These are phyloP conservation scores for Aurelia coerulea DNA, from an alignment of 30 jellyfish, hydroid and myxozoan genomes.

Conservation along the genomic window DNA sequence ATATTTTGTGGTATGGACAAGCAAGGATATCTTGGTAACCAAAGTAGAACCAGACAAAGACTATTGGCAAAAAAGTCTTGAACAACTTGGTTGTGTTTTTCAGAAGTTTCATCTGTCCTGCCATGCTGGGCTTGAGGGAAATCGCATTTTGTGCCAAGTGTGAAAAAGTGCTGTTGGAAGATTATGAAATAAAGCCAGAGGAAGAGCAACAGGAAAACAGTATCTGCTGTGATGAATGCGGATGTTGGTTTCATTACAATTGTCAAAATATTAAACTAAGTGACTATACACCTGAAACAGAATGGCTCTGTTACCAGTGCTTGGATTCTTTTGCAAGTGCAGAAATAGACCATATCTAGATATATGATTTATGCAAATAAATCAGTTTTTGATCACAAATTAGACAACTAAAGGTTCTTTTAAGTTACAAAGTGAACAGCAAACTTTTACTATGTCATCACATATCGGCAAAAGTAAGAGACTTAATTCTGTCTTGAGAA, in stretches of 20 bases:
- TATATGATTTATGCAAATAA: no score
- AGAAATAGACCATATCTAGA: no score
- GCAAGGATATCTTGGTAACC: constrained; percentile 17
- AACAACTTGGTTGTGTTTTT: constrained; percentile 37
- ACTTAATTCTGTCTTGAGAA: constrained; percentile 6
- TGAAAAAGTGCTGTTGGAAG: constrained; percentile 43
- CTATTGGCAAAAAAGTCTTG: constrained; percentile 19
- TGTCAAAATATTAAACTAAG: constrained; percentile 26
- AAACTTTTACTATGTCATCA: no score
- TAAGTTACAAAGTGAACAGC: no score
- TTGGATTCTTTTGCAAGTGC: not conserved
- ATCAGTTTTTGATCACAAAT: no score
- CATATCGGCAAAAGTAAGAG: not conserved
- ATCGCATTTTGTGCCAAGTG: constrained; percentile 60
- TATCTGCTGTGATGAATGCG: constrained; percentile 34
- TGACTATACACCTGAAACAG: not conserved
- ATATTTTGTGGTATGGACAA: constrained; percentile 51
- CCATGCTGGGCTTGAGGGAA: constrained; percentile 40
- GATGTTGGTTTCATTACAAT: constrained; percentile 43
- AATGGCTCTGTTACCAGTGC: constrained; percentile 27
- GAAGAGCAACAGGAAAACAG: constrained; percentile 28
- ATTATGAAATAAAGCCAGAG: constrained; percentile 27
- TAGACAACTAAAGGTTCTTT: no score
- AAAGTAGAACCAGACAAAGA: constrained; percentile 8
- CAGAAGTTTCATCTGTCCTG: constrained; percentile 40